A percentile compares a stretch with the other conserved stretches of the same genome.
phyloP scores from a whole-genome alignment of 2,797 vertebrate genomes.

The Sebastes steindachneri region DNA sequence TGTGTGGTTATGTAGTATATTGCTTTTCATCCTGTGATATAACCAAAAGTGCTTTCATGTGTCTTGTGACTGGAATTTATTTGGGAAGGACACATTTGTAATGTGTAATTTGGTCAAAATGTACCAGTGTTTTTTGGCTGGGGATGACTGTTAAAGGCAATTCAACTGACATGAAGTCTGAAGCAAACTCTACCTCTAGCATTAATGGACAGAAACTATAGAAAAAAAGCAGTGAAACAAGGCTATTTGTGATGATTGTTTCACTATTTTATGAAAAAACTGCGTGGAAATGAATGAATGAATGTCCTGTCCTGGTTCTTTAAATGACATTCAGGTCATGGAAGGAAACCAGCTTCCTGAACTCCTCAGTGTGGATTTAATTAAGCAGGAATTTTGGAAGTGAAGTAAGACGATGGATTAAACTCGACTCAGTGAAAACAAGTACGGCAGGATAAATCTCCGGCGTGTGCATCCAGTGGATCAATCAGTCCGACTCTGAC shows the following conservation, averaged over 20 bases:
- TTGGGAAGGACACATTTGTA: not conserved
- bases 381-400: conserved; percentile 67
- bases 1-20: not conserved
- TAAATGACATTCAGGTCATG: conserved; percentile 29
- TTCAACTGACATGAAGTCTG: not conserved
- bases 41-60: not conserved
- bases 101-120: not conserved
- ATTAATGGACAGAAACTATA: not conserved
- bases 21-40: not conserved
- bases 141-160: not conserved
- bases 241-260: not conserved
- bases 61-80: not conserved
- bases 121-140: not conserved
- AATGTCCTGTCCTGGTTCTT: conserved; percentile 19
- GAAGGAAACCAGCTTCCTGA: conserved; percentile 36
- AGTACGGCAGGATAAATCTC: conserved; percentile 30
- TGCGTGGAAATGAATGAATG: not conserved
- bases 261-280: not conserved
- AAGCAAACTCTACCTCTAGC: not conserved
- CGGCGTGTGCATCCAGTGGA: not conserved
- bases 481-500: conserved; percentile 1
- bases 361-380: conserved; percentile 67
- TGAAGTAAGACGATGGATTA: conserved; percentile 59
- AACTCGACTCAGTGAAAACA: conserved; percentile 38
- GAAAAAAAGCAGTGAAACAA: not conserved